phyloP scores from a whole-genome alignment of 2,797 vertebrate species.

The Bovichtus variegatus region DNA sequence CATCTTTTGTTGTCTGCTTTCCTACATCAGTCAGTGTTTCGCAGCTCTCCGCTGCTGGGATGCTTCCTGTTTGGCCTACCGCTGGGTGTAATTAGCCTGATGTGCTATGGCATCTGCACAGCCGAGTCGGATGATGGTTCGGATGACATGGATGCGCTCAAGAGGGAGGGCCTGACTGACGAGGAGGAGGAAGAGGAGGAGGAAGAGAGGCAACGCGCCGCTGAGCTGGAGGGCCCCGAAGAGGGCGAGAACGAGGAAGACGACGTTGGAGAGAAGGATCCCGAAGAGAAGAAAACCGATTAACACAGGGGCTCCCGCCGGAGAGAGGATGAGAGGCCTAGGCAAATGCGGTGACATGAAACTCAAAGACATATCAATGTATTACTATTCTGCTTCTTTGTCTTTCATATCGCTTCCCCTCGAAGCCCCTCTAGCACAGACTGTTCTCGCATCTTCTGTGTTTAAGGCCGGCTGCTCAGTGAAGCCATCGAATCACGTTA shows the following conservation, averaged over 20 bases:
- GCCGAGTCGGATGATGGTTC: constrained; percentile 91
- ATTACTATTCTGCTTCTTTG: constrained; percentile 65
- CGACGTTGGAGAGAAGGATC: constrained; percentile 85
- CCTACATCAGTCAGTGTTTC: constrained; percentile 92
- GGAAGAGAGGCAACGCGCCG: constrained; percentile 56
- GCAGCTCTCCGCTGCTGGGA: constrained; percentile 95
- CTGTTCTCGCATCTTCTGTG: constrained; percentile 39
- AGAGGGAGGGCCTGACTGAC: constrained; percentile 85
- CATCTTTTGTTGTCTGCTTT: constrained; percentile 22
- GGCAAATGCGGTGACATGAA: constrained; percentile 73
- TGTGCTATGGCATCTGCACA: constrained; percentile 99
- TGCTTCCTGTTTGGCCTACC: constrained; percentile 99
- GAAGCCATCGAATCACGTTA: constrained; percentile 36
- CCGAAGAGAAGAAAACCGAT: constrained; percentile 93
- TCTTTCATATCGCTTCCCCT: constrained; percentile 66
- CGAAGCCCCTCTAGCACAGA: constrained; percentile 45
- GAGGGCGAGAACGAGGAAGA: constrained; percentile 82
- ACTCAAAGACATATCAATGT: constrained; percentile 74
- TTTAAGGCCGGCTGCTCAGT: constrained; percentile 41
- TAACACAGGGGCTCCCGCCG: constrained; percentile 78
- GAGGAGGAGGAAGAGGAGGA: constrained; percentile 88
- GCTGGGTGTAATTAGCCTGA: constrained; percentile 97
- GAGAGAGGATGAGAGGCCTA: constrained; percentile 62
- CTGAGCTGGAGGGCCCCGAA: constrained; percentile 72
- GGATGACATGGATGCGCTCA: constrained; percentile 86